Evolutionary conservation across 2,797 vertebrate genomes (phyloP).

Genomic region (Rhinella marina): DNA sequence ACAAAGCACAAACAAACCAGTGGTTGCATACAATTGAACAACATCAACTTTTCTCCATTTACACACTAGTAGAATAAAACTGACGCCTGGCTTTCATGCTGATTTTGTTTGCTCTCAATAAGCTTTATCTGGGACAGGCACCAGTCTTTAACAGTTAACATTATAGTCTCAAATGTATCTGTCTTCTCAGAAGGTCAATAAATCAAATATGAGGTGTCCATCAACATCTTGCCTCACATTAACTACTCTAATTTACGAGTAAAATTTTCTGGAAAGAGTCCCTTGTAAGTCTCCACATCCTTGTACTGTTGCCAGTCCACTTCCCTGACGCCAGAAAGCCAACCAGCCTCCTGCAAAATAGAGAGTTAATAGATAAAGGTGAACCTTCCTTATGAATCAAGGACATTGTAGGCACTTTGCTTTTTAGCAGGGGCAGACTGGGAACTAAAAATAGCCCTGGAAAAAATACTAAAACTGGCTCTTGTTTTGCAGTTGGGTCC

Average conservation of each 20-base stretch:
- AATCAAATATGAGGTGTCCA: constrained; percentile 66
- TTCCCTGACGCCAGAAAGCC: constrained; percentile 92
- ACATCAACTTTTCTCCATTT: constrained; percentile 66
- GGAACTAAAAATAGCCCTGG: too few species aligned
- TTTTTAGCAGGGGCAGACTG: too few species aligned
- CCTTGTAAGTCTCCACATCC: constrained; percentile 78
- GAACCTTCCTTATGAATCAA: not conserved
- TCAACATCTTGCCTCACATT: constrained; percentile 5
- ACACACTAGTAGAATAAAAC: constrained; percentile 72
- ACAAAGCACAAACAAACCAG: constrained; percentile 80
- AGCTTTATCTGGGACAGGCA: constrained; percentile 67
- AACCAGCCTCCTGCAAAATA: constrained; percentile 90
- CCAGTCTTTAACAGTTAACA: constrained; percentile 70
- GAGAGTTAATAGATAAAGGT: constrained; percentile 1
- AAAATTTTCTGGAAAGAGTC: constrained; percentile 97
- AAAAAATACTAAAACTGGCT: too few species aligned
- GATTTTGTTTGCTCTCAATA: constrained; percentile 63
- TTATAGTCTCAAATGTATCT: constrained; percentile 69
- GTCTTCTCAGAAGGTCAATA: constrained; percentile 71
- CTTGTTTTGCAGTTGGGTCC: too few species aligned
- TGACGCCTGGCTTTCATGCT: constrained; percentile 72
- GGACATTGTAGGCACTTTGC: not conserved
- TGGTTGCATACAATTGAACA: constrained; percentile 68
- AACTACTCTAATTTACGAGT: constrained; percentile 83
- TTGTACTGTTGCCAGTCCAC: constrained; percentile 85